phyloP scores from a whole-genome alignment of 2,797 vertebrate genomes.

The Choloepus didactylus region DNA sequence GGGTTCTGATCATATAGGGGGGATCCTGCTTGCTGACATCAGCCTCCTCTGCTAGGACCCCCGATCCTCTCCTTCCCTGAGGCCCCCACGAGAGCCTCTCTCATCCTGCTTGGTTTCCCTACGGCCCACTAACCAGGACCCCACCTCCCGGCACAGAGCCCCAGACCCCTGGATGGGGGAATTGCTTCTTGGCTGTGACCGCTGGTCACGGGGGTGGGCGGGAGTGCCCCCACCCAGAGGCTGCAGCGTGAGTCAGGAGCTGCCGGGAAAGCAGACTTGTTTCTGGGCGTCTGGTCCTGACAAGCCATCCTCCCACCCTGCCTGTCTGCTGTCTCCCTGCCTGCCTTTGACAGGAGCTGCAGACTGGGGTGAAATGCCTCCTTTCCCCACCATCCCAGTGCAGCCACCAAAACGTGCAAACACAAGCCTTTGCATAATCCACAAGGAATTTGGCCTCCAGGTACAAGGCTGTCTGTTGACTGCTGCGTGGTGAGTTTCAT shows the following conservation, averaged over 20 bases:
- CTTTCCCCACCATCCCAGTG: not conserved
- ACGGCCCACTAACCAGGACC: rapidly evolving
- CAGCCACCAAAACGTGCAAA: not conserved
- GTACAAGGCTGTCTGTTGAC: not conserved
- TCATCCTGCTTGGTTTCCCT: not conserved
- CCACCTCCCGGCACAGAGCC: not conserved
- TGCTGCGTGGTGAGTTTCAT: not conserved
- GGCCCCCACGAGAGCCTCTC: not conserved
- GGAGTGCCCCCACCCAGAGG: not conserved
- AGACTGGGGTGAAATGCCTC: not conserved
- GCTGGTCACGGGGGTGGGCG: not conserved
- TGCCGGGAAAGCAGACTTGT: not conserved
- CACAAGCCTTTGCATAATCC: not conserved
- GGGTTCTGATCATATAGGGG: not conserved
- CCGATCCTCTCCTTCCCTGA: not conserved
- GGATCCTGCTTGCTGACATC: too few species aligned
- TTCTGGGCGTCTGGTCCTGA: not conserved
- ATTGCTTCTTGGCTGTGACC: not conserved
- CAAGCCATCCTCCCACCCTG: not conserved
- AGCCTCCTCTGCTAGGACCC: not conserved
- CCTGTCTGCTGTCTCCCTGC: not conserved
- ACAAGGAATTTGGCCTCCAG: conserved; percentile 16
- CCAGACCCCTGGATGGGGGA: too few species aligned
- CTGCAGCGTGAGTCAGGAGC: not conserved
- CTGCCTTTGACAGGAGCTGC: not conserved